A percentile compares a stretch with the other conserved stretches of the same genome.
phyloP scores from a whole-genome alignment of 2,888 invertebrate species.

The Hololepta plana region DNA sequence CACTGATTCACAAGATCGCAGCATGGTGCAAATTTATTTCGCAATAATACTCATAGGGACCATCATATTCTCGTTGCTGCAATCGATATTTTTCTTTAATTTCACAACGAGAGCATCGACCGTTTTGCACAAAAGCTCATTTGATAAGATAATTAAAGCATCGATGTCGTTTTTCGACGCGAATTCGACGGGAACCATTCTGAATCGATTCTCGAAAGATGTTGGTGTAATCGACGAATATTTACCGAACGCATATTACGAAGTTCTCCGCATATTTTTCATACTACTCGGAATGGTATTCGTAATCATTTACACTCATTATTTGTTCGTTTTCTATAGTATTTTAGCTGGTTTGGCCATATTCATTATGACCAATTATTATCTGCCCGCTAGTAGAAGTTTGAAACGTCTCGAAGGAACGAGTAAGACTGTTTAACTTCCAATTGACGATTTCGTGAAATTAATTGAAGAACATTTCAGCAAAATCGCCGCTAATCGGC shows the following conservation, averaged over 20 bases:
- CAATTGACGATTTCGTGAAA: too few species aligned
- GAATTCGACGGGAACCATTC: slow-evolving; percentile 8
- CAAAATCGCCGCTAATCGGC: slow-evolving; percentile 42
- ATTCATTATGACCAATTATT: slow-evolving; percentile 40
- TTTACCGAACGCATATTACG: slow-evolving; percentile 4
- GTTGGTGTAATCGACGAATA: slow-evolving; percentile 8
- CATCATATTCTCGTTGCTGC: slow-evolving; percentile 7
- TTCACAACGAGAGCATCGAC: slow-evolving; percentile 7
- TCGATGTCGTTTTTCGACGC: slow-evolving; percentile 8
- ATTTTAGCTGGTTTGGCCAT: slow-evolving; percentile 42
- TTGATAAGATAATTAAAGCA: slow-evolving; percentile 7
- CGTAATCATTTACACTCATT: slow-evolving; percentile 51
- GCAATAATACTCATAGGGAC: slow-evolving; percentile 4
- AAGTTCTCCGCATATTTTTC: slow-evolving; percentile 28
- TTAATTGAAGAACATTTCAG: too few species aligned
- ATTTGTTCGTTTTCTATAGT: slow-evolving; percentile 45
- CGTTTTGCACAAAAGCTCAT: slow-evolving; percentile 6
- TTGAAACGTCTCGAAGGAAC: slow-evolving; percentile 47
- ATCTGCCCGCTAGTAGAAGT: slow-evolving; percentile 53
- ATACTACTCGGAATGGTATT: slow-evolving; percentile 48
- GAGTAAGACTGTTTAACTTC: slow-evolving; percentile 10
- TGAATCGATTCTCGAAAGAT: slow-evolving; percentile 9
- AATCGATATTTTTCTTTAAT: slow-evolving; percentile 5
- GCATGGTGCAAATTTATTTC: not conserved
- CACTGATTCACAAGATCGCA: not conserved